A percentile compares a stretch with the other conserved stretches of the same genome.
These are phyloP conservation scores for Phoeniculus purpureus DNA, from an alignment of 2,797 vertebrate genomes.

Conservation along the genomic window DNA sequence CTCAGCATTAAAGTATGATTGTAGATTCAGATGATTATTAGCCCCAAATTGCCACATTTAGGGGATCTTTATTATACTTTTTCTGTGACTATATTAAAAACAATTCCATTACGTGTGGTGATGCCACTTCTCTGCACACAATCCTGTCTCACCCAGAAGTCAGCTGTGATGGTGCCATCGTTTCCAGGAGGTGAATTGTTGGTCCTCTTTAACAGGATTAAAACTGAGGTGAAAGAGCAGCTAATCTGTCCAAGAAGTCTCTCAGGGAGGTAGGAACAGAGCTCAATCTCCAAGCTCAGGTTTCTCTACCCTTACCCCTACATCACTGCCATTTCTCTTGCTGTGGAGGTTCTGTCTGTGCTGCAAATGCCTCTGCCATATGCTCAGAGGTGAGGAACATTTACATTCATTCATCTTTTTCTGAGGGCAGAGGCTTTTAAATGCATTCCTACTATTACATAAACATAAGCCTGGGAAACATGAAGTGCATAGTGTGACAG, in stretches of 20 bases:
- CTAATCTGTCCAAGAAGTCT: neutral
- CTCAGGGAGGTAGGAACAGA: neutral
- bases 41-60: neutral
- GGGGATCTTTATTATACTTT: neutral
- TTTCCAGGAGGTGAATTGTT: neutral
- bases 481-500: neutral
- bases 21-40: neutral
- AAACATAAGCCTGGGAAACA: neutral
- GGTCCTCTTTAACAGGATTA: neutral
- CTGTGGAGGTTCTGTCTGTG: neutral
- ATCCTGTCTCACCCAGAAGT: neutral
- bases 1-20: neutral
- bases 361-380: neutral
- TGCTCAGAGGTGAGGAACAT: neutral
- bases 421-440: slow-evolving; percentile 20
- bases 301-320: neutral
- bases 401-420: slow-evolving; percentile 27
- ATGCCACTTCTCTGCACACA: accelerated
- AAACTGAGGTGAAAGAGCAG: neutral
- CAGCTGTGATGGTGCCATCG: neutral
- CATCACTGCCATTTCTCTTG: neutral
- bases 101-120: neutral
- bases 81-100: neutral
- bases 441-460: neutral
- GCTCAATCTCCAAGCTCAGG: neutral